A percentile compares a stretch with the other conserved stretches of the same genome.
These are phyloP conservation scores for Arothron firmamentum DNA, from an alignment of 2,113 vertebrate species.

Conservation along the genomic window DNA sequence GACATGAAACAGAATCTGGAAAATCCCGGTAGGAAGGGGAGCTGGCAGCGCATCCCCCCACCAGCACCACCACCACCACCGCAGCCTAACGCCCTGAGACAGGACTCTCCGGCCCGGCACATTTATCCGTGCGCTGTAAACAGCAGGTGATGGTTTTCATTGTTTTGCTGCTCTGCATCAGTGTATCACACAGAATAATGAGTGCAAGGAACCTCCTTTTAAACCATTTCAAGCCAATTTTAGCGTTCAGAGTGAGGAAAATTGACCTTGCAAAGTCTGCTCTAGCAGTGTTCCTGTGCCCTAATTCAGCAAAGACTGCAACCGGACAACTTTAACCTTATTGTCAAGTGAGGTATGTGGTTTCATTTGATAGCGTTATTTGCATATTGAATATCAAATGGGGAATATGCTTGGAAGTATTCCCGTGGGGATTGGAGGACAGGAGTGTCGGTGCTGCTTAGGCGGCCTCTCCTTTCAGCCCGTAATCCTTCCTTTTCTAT, in stretches of 20 bases:
- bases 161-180: too few species aligned
- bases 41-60: background rate
- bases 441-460: conserved; percentile 43
- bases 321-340: conserved; percentile 23
- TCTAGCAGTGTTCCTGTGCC: conserved; percentile 5
- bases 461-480: conserved; percentile 39
- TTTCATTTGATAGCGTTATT: conserved; percentile 38
- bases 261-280: conserved; percentile 9
- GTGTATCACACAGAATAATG: background rate
- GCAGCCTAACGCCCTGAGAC: background rate
- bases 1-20: background rate
- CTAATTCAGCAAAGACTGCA: conserved; percentile 28
- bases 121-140: background rate
- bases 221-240: background rate
- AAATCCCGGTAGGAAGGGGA: background rate
- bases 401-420: conserved; percentile 43
- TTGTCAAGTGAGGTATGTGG: conserved; percentile 22
- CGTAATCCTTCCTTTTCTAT: conserved; percentile 47
- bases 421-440: conserved; percentile 19
- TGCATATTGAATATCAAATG: conserved; percentile 46
- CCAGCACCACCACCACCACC: too few species aligned
- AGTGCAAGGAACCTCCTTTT: background rate
- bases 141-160: background rate
- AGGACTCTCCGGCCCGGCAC: background rate
- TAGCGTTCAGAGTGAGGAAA: background rate